These are phyloP conservation scores for Nothoprocta pentlandii DNA, from an alignment of 2,113 vertebrate genomes.

Conservation along the genomic window DNA sequence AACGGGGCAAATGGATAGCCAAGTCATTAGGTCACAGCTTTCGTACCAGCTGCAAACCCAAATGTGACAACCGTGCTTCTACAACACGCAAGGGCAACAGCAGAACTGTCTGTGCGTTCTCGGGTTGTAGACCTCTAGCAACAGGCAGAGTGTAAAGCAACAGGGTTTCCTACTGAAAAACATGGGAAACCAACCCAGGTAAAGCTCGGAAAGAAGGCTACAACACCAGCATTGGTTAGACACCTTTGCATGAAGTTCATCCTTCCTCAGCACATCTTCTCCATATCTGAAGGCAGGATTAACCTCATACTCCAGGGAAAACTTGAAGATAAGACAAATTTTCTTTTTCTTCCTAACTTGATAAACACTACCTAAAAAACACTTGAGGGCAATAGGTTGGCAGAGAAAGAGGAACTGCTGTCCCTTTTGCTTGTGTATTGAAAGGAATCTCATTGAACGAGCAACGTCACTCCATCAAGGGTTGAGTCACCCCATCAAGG, in stretches of 20 bases:
- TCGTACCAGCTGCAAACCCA: neutral
- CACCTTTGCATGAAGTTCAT: neutral
- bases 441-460: neutral
- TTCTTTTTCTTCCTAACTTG: neutral
- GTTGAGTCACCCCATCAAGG: neutral
- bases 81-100: neutral
- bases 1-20: neutral
- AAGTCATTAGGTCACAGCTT: neutral
- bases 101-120: neutral
- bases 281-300: neutral
- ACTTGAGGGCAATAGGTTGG: neutral
- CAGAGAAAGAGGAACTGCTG: neutral
- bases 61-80: rapidly evolving
- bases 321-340: neutral
- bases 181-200: neutral
- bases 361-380: constrained; percentile 14
- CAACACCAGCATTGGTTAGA: neutral
- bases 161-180: neutral
- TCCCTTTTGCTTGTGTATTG: neutral
- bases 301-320: neutral
- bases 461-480: neutral
- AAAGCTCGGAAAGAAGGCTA: neutral
- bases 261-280: neutral
- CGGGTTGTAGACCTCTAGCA: neutral
- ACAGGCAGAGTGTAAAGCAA: neutral